phyloP scores from a whole-genome alignment of 2,113 vertebrate species.

The Zootoca vivipara region DNA sequence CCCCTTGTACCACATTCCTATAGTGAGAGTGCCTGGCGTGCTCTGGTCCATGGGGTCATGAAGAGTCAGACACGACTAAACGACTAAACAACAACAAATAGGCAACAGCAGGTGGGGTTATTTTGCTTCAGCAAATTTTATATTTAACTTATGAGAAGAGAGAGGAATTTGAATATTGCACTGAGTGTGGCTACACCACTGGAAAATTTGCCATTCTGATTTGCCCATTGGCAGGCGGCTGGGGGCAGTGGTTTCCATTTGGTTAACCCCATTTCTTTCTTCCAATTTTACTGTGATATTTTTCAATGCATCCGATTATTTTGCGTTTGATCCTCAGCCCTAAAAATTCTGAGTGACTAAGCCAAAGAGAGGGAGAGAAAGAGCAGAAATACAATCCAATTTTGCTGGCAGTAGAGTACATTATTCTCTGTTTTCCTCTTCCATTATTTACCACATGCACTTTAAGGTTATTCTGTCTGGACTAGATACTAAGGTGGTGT shows the following conservation, averaged over 20 bases:
- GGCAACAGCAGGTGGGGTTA: conserved; percentile 53
- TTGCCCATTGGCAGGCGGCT: background rate
- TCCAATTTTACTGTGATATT: conserved; percentile 54
- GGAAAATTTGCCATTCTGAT: conserved; percentile 14
- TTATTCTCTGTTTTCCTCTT: conserved; percentile 47
- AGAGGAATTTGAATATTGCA: conserved; percentile 54
- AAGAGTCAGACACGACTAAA: no score
- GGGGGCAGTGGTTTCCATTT: conserved; percentile 54
- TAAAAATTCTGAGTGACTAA: conserved; percentile 39
- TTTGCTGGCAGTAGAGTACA: background rate
- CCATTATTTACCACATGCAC: conserved; percentile 34
- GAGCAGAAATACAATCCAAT: background rate
- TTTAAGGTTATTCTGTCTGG: conserved; percentile 40
- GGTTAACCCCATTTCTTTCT: conserved; percentile 43
- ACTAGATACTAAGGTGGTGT: conserved; percentile 52
- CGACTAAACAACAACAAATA: no score
- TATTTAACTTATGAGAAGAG: conserved; percentile 37
- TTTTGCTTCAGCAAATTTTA: conserved; percentile 60
- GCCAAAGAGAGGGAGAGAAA: background rate
- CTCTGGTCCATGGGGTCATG: no score
- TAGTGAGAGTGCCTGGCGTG: no score
- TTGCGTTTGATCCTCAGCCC: conserved; percentile 46
- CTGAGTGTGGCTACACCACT: conserved; percentile 43
- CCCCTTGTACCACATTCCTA: background rate
- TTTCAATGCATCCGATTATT: conserved; percentile 46